These are phyloP conservation scores for Drosophila parabipectinata DNA, from an alignment of 1,140 invertebrate genomes.

Conservation along the genomic window DNA sequence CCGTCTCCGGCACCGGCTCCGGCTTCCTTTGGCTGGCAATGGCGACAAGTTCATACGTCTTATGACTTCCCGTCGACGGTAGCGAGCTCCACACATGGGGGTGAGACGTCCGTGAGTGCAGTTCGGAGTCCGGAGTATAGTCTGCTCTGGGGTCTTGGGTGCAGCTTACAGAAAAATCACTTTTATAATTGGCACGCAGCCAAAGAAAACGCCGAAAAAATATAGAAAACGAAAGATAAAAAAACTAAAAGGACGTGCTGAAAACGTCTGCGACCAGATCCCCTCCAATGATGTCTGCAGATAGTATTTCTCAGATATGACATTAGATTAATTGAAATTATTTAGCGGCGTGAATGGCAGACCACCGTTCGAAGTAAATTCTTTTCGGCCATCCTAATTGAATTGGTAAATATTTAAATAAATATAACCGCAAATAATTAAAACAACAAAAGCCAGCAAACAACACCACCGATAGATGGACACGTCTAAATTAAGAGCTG, in stretches of 20 bases:
- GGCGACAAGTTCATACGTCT: slow-evolving; percentile 80
- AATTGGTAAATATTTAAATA: slow-evolving; percentile 83
- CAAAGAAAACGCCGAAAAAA: slow-evolving; percentile 62
- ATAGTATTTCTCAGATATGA: slow-evolving; percentile 74
- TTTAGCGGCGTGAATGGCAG: slow-evolving; percentile 29
- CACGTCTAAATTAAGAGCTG: slow-evolving; percentile 79
- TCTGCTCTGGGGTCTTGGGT: slow-evolving; percentile 56
- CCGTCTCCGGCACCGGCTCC: slow-evolving; percentile 12
- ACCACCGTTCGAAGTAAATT: slow-evolving; percentile 52
- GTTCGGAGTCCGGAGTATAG: slow-evolving; percentile 17
- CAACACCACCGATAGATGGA: slow-evolving; percentile 59
- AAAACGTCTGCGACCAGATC: slow-evolving; percentile 60
- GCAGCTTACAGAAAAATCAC: slow-evolving; percentile 79
- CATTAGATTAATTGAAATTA: slow-evolving; percentile 79
- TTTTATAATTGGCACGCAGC: slow-evolving; percentile 82
- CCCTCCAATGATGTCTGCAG: slow-evolving; percentile 65
- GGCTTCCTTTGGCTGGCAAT: slow-evolving; percentile 28
- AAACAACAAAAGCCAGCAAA: slow-evolving; percentile 73
- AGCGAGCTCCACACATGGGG: slow-evolving; percentile 48
- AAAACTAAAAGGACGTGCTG: slow-evolving; percentile 18
- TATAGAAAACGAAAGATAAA: slow-evolving; percentile 9
- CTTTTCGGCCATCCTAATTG: slow-evolving; percentile 70
- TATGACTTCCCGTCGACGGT: slow-evolving; percentile 81
- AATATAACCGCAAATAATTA: slow-evolving; percentile 83
- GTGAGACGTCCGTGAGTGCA: slow-evolving; percentile 20